phyloP scores from a whole-genome alignment of 1,140 invertebrate species.

The Drosophila lacteicornis region DNA sequence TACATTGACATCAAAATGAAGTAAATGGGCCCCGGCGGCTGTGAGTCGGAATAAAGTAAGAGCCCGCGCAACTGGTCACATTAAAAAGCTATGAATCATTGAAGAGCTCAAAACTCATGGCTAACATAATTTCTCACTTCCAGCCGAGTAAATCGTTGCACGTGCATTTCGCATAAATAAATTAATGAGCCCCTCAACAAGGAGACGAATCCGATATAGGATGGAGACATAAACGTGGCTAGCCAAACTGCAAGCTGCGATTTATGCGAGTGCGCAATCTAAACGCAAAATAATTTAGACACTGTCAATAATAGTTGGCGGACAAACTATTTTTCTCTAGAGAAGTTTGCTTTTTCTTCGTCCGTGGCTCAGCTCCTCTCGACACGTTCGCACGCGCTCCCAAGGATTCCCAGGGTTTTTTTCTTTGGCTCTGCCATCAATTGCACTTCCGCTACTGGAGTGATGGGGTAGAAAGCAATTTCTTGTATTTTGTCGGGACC shows the following conservation, averaged over 20 bases:
- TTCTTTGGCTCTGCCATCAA: constrained; percentile 61
- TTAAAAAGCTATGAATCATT: constrained; percentile 69
- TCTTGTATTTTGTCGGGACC: constrained; percentile 72
- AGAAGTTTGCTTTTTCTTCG: constrained; percentile 46
- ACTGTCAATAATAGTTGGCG: constrained; percentile 78
- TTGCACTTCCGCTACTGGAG: constrained; percentile 72
- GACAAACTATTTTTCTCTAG: constrained; percentile 69
- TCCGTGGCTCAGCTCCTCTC: constrained; percentile 48
- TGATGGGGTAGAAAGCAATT: constrained; percentile 71
- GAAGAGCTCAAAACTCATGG: constrained; percentile 52
- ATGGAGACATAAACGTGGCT: constrained; percentile 31
- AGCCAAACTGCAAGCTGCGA: constrained; percentile 52
- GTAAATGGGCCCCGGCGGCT: constrained; percentile 9
- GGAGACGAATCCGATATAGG: constrained; percentile 33
- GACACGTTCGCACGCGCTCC: constrained; percentile 75
- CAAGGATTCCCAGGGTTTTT: constrained; percentile 21
- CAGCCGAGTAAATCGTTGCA: constrained; percentile 72
- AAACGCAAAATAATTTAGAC: constrained; percentile 82
- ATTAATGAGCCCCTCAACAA: constrained; percentile 68
- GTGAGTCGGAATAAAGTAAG: background rate
- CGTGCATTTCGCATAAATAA: constrained; percentile 83
- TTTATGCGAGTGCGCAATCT: constrained; percentile 78
- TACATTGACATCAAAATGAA: constrained; percentile 65
- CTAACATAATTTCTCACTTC: constrained; percentile 80
- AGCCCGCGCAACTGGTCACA: constrained; percentile 48